phyloP scores from a whole-genome alignment of 2,113 vertebrate genomes.

The Zosterops borbonicus region DNA sequence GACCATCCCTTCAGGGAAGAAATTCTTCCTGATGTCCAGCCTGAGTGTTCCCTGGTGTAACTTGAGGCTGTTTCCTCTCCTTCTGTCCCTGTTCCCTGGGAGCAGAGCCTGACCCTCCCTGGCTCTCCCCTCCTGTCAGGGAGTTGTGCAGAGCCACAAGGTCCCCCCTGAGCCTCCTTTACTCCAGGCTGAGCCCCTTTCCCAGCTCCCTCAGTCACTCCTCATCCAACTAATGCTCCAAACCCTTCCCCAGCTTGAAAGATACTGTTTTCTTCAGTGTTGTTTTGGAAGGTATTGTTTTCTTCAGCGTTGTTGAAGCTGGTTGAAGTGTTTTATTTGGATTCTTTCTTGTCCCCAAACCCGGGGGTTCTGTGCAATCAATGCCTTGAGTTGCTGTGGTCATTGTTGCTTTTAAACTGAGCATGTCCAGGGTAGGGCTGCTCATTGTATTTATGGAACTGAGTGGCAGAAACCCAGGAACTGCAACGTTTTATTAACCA shows the following conservation, averaged over 20 bases:
- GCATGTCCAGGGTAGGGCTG: accelerated
- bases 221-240: background rate
- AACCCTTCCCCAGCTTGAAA: background rate
- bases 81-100: background rate
- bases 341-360: background rate
- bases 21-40: background rate
- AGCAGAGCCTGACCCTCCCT: accelerated
- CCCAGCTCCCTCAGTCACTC: background rate
- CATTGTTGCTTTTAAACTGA: background rate
- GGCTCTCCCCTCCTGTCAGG: background rate
- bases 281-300: background rate
- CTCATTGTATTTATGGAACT: background rate
- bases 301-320: background rate
- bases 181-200: background rate
- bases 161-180: background rate
- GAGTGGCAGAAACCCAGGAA: background rate
- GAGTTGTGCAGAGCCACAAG: background rate
- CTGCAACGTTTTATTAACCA: background rate
- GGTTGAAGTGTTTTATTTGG: background rate
- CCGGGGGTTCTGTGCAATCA: background rate
- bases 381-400: background rate
- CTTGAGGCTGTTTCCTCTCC: accelerated
- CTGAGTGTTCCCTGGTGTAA: background rate
- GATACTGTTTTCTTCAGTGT: background rate
- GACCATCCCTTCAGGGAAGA: background rate